Base-by-base conservation (phyloP, 2,888 invertebrate genomes). In the Lottia scabra region DNA sequence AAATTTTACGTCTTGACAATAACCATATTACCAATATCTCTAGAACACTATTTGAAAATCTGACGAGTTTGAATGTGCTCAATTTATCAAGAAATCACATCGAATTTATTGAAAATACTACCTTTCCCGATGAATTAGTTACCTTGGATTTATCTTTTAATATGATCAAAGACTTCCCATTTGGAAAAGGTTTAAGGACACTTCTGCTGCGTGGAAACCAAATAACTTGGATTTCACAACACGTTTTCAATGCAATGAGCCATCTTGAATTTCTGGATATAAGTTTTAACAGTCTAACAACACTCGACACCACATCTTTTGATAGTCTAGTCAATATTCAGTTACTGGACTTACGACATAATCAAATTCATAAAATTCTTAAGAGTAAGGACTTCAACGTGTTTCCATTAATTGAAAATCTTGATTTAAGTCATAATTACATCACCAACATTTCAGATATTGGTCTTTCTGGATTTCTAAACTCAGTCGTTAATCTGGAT, bases 371-470 rank as follows among this genome's bases (percentile, higher is more conserved):
- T 26, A 23, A 0, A 10, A 56, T 56, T 19, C 10, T 12, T 6
- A 43, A 65, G 19, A 44, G 65, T 10, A n/a, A 44, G 1, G n/a
- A 19, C 12, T 38, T 72, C 16, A 64, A 19, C 43, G 44, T 64
- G 43, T 56, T 56, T 13, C 23, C 23, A 15, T 23, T 26, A 15
- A 65, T 72, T 6, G 56, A 45, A n/a, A 68, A 48, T 26, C 26
- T 72, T n/a, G 72, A 72, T 30, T 44, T 67, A 12, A 68, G 72
- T 38, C 27, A 44, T 13, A 72, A 72, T 68, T 56, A 43, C 16
- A 43, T 72, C 15, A 48, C n/a, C 4, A 16, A 16, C 1, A 13
- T 65, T 1, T 62, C 67, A 8, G 64, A 16, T 48, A 26, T 72
- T 4, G 43, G 19, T 2, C 23, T 19, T n/a, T 26, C 56, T 6